Conservation (phyloP, 2,797 vertebrate species). For the Sebastes hubbsi region DNA sequence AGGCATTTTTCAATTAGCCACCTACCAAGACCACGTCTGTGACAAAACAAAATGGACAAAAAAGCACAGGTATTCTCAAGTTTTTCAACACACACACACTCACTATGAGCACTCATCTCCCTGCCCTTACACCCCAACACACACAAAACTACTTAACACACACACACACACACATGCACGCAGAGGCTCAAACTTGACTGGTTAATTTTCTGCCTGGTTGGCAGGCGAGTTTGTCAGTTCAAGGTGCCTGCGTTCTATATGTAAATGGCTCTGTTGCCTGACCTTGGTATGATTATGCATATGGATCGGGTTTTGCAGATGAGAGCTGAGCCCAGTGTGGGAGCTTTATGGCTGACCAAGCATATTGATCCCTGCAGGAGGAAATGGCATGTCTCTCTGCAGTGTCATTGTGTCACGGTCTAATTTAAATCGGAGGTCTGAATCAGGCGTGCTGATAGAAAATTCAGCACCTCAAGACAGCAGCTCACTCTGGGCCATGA, state of each 20-base stretch:
- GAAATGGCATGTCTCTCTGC: constrained; percentile 58
- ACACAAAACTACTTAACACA: background rate
- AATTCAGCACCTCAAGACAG: background rate
- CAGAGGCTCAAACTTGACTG: constrained; percentile 49
- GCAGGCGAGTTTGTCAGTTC: constrained; percentile 57
- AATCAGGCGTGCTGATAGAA: constrained; percentile 17
- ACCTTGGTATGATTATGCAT: constrained; percentile 73
- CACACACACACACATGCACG: background rate
- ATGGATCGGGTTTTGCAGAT: constrained; percentile 67
- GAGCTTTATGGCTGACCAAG: constrained; percentile 67
- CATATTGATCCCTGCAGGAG: constrained; percentile 64
- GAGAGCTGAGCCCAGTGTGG: constrained; percentile 33
- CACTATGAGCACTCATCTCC: background rate
- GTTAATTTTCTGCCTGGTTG: constrained; percentile 69
- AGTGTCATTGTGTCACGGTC: constrained; percentile 54
- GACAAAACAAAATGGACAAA: constrained; percentile 56
- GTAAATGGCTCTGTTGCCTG: constrained; percentile 58
- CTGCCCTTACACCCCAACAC: background rate
- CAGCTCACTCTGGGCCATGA: background rate
- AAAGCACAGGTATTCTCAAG: constrained; percentile 55
- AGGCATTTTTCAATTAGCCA: constrained; percentile 75
- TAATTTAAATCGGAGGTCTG: constrained; percentile 21
- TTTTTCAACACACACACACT: background rate
- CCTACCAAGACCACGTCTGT: constrained; percentile 76
- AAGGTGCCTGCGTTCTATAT: constrained; percentile 67